Percentiles rank a stretch among this genome's conserved stretches.
Evolutionary conservation across 2,888 invertebrate genomes (phyloP).

Genomic region (Agonopterix subpropinquella): DNA sequence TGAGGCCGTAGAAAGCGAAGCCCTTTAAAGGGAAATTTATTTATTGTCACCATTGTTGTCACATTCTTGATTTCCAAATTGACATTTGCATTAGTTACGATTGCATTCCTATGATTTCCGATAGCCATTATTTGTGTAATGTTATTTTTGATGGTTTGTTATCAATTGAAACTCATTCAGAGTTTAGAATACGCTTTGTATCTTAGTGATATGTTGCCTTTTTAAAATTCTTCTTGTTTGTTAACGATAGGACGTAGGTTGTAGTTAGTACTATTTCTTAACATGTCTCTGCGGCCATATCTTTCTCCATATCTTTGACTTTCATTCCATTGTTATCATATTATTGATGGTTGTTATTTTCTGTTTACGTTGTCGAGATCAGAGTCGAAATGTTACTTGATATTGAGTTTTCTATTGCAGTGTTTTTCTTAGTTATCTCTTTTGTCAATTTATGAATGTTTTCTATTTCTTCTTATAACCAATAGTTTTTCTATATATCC

Average conservation of each 20-base stretch:
- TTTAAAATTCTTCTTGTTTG: slow-evolving; percentile 1
- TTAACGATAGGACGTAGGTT: neutral
- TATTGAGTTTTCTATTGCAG: too few species aligned
- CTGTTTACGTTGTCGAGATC: neutral
- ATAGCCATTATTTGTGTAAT: slow-evolving; percentile 18
- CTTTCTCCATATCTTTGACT: neutral
- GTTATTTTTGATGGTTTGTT: slow-evolving; percentile 26
- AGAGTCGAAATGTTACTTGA: slow-evolving; percentile 17
- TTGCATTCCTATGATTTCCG: slow-evolving; percentile 26
- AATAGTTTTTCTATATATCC: too few species aligned
- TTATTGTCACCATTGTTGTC: slow-evolving; percentile 29
- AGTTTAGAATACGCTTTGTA: slow-evolving; percentile 7
- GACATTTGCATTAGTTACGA: slow-evolving; percentile 44
- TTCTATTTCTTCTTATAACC: too few species aligned
- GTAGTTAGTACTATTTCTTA: neutral
- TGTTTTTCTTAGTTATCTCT: too few species aligned
- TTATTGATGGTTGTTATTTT: slow-evolving; percentile 6
- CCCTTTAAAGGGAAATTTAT: slow-evolving; percentile 34
- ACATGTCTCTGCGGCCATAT: neutral
- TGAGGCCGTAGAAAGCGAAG: slow-evolving; percentile 41
- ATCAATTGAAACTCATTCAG: slow-evolving; percentile 25
- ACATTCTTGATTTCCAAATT: slow-evolving; percentile 36
- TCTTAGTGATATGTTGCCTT: neutral
- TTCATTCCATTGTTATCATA: slow-evolving; percentile 6
- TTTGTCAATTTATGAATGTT: too few species aligned